A percentile compares a stretch with the other conserved stretches of the same genome.
These are phyloP conservation scores for Eristalis pertinax DNA, from an alignment of 2,888 invertebrate species.

Conservation along the genomic window DNA sequence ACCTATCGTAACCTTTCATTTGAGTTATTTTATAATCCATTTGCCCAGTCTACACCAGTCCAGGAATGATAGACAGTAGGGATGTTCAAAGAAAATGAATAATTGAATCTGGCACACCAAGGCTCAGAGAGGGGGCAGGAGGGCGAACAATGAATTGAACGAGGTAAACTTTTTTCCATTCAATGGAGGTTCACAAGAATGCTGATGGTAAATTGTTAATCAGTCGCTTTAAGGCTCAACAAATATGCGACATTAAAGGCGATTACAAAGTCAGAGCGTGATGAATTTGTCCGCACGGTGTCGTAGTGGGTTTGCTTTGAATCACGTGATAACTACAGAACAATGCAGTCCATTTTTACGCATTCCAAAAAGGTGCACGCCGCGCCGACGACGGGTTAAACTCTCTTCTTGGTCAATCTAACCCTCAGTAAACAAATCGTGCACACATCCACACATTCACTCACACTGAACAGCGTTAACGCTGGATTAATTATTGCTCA, in stretches of 20 bases:
- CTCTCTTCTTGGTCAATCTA: not conserved
- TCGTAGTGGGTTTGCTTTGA: not conserved
- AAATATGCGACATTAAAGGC: not conserved
- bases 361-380: not conserved
- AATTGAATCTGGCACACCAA: conserved; percentile 23
- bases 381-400: not conserved
- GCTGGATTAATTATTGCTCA: conserved; percentile 80
- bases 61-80: conserved; percentile 9
- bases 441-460: conserved; percentile 69
- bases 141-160: not conserved
- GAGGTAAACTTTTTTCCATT: not conserved
- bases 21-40: conserved; percentile 26
- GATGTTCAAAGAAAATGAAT: conserved; percentile 26
- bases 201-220: not conserved
- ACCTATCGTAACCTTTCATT: conserved; percentile 15
- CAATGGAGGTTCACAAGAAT: not conserved
- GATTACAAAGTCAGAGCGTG: not conserved
- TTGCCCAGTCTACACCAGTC: conserved; percentile 3
- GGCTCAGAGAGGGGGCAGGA: too few species aligned
- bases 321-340: not conserved
- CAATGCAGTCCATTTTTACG: not conserved
- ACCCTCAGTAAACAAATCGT: conserved; percentile 66
- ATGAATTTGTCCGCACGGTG: not conserved
- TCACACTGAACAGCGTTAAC: conserved; percentile 76
- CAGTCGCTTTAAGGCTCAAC: not conserved